A percentile compares a stretch with the other conserved stretches of the same genome.
phyloP scores from a whole-genome alignment of 1,140 invertebrate species.

The Xylocopa sonorina region DNA sequence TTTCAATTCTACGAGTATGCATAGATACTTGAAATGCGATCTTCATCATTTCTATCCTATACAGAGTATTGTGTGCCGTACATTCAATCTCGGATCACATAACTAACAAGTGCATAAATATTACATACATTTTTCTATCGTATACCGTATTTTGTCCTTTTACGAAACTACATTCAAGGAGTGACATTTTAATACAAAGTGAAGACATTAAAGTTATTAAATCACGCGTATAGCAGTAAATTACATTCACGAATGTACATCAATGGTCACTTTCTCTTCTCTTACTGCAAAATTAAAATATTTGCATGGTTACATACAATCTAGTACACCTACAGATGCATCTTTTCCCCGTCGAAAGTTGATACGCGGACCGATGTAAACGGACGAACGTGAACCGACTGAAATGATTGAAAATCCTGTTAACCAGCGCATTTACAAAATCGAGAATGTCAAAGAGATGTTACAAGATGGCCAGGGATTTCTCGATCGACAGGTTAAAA shows the following conservation, averaged over 20 bases:
- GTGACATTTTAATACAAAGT: neutral
- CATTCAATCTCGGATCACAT: too few species aligned
- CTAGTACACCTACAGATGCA: neutral
- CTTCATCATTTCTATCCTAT: neutral
- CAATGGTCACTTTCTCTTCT: slow-evolving; percentile 17
- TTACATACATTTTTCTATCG: neutral
- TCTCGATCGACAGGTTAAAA: slow-evolving; percentile 55
- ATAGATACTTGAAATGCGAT: neutral
- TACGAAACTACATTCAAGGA: neutral
- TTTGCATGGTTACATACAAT: neutral
- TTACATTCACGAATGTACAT: neutral
- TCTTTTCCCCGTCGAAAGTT: neutral
- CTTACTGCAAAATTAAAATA: neutral
- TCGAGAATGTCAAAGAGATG: slow-evolving; percentile 32
- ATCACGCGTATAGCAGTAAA: neutral
- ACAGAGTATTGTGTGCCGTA: too few species aligned
- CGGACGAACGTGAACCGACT: too few species aligned
- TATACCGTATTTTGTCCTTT: neutral
- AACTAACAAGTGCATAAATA: neutral
- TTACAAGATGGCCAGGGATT: slow-evolving; percentile 57
- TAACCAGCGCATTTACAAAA: slow-evolving; percentile 4
- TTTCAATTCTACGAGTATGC: neutral
- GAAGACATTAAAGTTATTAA: neutral
- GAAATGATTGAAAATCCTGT: neutral
- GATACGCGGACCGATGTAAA: neutral